A percentile compares a stretch with the other conserved stretches of the same genome.
Evolutionary conservation across 2,797 vertebrate genomes (phyloP).

Genomic region (Ceyx erithaca): DNA sequence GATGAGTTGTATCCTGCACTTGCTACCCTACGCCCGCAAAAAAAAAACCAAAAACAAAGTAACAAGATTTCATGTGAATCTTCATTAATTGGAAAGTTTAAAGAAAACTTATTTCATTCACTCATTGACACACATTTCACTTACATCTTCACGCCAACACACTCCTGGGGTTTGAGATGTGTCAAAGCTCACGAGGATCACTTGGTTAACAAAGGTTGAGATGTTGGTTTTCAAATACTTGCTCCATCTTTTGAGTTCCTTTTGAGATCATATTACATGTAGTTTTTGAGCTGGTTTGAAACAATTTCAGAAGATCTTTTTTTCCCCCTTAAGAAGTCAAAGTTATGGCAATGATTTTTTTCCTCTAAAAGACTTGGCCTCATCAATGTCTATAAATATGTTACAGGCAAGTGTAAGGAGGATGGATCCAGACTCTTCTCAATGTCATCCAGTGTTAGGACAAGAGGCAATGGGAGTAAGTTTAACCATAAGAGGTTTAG

Average conservation of each 20-base stretch:
- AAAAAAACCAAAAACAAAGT: background rate
- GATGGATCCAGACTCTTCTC: too few species aligned
- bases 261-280: background rate
- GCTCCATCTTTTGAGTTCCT: background rate
- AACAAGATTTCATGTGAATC: background rate
- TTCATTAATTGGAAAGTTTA: background rate
- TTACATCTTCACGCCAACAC: background rate
- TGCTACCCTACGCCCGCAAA: background rate
- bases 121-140: background rate
- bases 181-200: background rate
- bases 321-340: background rate
- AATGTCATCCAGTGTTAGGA: too few species aligned
- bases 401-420: too few species aligned
- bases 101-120: background rate
- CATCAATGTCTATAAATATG: too few species aligned
- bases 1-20: background rate
- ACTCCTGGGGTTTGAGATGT: fast-evolving
- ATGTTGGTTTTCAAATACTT: background rate
- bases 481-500: too few species aligned
- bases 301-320: background rate
- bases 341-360: background rate
- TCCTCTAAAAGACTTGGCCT: background rate
- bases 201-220: background rate
- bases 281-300: background rate
- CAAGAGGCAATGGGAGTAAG: too few species aligned